These are phyloP conservation scores for Heliornis fulica DNA, from an alignment of 2,113 vertebrate genomes.

Conservation along the genomic window DNA sequence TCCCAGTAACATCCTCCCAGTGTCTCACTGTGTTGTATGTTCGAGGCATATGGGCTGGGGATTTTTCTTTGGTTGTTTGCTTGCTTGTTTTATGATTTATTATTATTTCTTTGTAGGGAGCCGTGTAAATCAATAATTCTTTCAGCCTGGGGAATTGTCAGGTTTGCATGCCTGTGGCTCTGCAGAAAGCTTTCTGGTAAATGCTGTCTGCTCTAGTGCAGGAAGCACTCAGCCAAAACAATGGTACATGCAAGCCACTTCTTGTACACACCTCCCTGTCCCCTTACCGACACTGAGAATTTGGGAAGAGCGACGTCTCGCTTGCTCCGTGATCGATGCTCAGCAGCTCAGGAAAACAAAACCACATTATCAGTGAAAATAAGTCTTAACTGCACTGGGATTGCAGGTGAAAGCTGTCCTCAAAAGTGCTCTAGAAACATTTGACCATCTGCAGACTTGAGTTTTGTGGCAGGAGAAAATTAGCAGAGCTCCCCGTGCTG, in stretches of 20 bases:
- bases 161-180: fast-evolving
- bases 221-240: background rate
- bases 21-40: background rate
- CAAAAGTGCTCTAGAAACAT: background rate
- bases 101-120: background rate
- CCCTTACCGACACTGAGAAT: background rate
- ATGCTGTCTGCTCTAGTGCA: background rate
- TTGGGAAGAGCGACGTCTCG: background rate
- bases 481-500: background rate
- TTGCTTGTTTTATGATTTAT: too few species aligned
- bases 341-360: background rate
- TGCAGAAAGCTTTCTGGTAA: background rate
- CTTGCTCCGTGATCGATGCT: background rate
- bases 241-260: background rate
- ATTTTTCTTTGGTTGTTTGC: too few species aligned
- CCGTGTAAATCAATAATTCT: background rate
- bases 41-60: background rate
- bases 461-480: background rate
- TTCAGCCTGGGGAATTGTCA: background rate
- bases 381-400: background rate
- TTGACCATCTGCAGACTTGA: background rate
- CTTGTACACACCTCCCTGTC: background rate
- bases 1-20: background rate
- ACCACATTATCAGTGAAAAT: background rate
- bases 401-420: background rate